Evolutionary conservation across 1,140 invertebrate species (phyloP), one percentile per base, ranked within the genome.

Genomic region (Diabrotica virgifera): DNA sequence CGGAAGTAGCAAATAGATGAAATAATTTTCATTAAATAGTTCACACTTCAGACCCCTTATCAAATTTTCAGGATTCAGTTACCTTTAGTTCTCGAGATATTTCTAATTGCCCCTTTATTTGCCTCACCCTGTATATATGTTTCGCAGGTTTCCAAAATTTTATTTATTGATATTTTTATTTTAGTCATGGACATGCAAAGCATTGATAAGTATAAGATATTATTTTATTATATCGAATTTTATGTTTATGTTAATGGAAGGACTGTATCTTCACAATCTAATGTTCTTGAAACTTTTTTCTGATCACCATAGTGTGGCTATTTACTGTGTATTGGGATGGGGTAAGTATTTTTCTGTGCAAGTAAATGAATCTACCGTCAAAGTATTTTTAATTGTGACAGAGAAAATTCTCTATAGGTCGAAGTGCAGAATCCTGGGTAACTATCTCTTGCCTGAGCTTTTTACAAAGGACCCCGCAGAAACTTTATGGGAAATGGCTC

Each of bases 201-300:
- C 85, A 5, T 81, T 92, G 54, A 87, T 85, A 24, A 85, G 84
- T 38, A 67, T 90, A 10, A 86, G 86, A 81, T 85, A 90, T 68
- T 94, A 92, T 76, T 87, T 87, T 71, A 84, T 89, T 37, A 78
- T 91, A 59, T 88, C 90, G 2, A 94, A 92, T 77, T 92, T 92
- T 71, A 87, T 85, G 10, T 92, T 91, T 88, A 89, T 93, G 70
- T 79, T 93, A 13, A 91, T 93, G 85, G 91, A 93, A 78, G 90
- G 90, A 0, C 81, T 92, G 5, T 94, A 91, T 77, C 81, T 94
- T 6, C 89, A 92, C 77, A 92, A 89, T 78, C 81, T 93, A 37
- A 86, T 93, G 46, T 91, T 90, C 75, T 77, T 87, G 52, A 87
- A 90, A 2, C 80, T 90, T 46, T 90, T 90, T 77, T 86, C 87